Evolutionary conservation across 2,888 invertebrate species (phyloP).

Genomic region (Aproaerema taeniolella): DNA sequence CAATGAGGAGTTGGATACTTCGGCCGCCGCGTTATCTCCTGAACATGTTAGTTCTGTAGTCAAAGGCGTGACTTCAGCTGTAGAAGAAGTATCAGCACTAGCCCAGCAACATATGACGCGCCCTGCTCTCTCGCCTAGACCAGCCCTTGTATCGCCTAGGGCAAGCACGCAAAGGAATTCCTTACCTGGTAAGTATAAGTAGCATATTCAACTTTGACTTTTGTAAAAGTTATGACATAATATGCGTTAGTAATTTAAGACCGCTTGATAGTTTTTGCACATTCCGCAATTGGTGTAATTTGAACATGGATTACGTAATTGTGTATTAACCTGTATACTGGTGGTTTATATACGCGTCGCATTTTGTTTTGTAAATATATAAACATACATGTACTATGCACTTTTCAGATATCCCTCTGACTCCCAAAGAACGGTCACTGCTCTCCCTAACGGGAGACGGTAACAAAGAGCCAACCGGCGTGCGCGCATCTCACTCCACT

Average conservation of each 20-base stretch:
- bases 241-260: too few species aligned
- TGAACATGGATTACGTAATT: too few species aligned
- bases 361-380: too few species aligned
- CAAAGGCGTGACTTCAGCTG: conserved; percentile 57
- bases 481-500: conserved; percentile 87
- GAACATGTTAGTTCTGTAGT: conserved; percentile 63
- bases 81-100: conserved; percentile 79
- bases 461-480: conserved; percentile 74
- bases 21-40: conserved; percentile 52
- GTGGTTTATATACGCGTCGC: too few species aligned
- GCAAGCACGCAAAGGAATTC: conserved; percentile 72
- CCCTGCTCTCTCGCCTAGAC: conserved; percentile 63
- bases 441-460: conserved; percentile 80
- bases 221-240: too few species aligned
- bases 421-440: conserved; percentile 85
- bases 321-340: too few species aligned
- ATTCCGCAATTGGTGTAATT: too few species aligned
- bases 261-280: too few species aligned
- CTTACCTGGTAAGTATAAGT: conserved; percentile 54
- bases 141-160: conserved; percentile 62
- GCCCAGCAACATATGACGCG: conserved; percentile 90
- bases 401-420: conserved; percentile 86
- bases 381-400: conserved; percentile 8
- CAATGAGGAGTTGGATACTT: conserved; percentile 52
- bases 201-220: too few species aligned